A percentile compares a stretch with the other conserved stretches of the same genome.
Conservation (phyloP, 1,140 invertebrate genomes). For the Cherax quadricarinatus region DNA sequence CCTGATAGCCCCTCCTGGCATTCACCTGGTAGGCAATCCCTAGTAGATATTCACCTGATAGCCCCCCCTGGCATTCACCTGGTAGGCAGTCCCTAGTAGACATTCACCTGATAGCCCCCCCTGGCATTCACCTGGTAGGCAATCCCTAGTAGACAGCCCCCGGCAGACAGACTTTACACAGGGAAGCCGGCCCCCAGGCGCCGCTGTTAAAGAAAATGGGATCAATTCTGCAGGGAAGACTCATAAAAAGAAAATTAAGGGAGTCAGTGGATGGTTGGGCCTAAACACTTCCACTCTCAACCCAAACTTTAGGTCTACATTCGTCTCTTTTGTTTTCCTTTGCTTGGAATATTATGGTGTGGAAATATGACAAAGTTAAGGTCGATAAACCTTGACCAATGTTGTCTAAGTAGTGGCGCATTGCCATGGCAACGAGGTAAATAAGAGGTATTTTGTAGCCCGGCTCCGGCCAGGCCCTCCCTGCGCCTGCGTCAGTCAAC, state of each 20-base stretch:
- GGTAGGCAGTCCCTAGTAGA: no score
- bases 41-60: no score
- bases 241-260: conserved; percentile 56
- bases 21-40: no score
- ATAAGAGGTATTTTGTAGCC: conserved; percentile 66
- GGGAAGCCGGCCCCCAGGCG: conserved; percentile 18
- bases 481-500: conserved; percentile 17
- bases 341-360: neutral
- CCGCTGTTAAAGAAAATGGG: conserved; percentile 65
- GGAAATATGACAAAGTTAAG: conserved; percentile 9
- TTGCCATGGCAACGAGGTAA: conserved; percentile 70
- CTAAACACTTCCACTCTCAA: conserved; percentile 11
- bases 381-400: conserved; percentile 70
- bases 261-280: conserved; percentile 37
- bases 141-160: neutral
- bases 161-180: conserved; percentile 4
- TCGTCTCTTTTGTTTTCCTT: neutral
- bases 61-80: no score
- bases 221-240: conserved; percentile 46
- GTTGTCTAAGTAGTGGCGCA: conserved; percentile 68
- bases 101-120: no score
- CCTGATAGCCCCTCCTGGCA: no score
- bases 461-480: neutral
- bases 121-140: no score
- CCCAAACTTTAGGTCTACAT: neutral